phyloP scores from a whole-genome alignment of 2,113 vertebrate genomes.

The Tenebrosternarchus preto region DNA sequence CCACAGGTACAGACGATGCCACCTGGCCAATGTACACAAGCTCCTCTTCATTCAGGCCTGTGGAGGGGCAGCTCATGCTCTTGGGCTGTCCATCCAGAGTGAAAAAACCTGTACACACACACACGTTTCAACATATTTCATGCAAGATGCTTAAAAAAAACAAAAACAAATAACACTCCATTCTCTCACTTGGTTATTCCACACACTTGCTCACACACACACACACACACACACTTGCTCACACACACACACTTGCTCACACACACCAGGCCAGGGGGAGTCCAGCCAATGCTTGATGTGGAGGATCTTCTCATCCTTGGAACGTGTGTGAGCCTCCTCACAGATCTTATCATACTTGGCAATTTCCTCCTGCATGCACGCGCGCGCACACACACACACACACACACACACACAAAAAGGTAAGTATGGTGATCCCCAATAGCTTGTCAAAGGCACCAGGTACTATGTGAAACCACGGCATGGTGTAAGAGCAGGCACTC shows the following conservation, averaged over 20 bases:
- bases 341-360: conserved; percentile 97
- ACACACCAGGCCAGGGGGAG: conserved; percentile 94
- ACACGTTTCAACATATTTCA: background rate
- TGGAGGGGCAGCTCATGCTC: conserved; percentile 92
- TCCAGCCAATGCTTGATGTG: conserved; percentile 99
- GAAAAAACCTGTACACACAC: conserved; percentile 84
- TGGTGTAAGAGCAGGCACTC: too few species aligned
- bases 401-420: too few species aligned
- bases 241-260: background rate
- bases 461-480: too few species aligned
- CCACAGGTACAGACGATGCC: conserved; percentile 92
- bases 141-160: too few species aligned
- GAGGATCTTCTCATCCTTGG: conserved; percentile 96
- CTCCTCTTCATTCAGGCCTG: conserved; percentile 85
- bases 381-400: background rate
- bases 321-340: conserved; percentile 89
- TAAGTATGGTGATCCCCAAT: too few species aligned
- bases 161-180: background rate
- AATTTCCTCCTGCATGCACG: conserved; percentile 85
- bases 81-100: conserved; percentile 94
- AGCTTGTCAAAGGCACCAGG: too few species aligned
- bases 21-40: conserved; percentile 85
- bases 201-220: background rate
- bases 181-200: background rate
- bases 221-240: background rate